These are phyloP conservation scores for Eurois occulta DNA, from an alignment of 2,888 invertebrate species.

Conservation along the genomic window DNA sequence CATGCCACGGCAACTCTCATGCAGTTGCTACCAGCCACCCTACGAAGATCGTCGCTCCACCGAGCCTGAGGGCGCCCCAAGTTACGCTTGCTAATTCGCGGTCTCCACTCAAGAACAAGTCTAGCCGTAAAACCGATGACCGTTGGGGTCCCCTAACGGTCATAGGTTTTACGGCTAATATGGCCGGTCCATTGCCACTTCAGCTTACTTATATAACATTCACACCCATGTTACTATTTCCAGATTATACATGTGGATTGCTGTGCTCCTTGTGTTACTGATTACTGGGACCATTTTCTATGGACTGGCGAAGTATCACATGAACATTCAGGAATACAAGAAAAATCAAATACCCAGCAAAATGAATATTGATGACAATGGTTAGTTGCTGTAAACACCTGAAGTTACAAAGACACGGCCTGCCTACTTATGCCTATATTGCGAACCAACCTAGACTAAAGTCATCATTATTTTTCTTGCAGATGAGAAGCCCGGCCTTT, in stretches of 20 bases:
- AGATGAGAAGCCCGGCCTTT: slow-evolving; percentile 89
- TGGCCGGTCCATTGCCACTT: no score
- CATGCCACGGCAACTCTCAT: no score
- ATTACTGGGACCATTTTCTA: slow-evolving; percentile 92
- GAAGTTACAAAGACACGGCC: not conserved
- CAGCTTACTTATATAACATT: no score
- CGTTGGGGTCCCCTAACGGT: no score
- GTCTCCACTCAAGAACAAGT: no score
- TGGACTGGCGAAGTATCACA: slow-evolving; percentile 91
- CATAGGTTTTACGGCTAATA: no score
- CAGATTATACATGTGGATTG: slow-evolving; percentile 94
- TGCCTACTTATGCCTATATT: not conserved
- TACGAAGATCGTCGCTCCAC: no score
- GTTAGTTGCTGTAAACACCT: slow-evolving; percentile 49
- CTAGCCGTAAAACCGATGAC: no score
- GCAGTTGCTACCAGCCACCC: no score
- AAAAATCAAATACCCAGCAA: slow-evolving; percentile 59
- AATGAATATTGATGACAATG: slow-evolving; percentile 45
- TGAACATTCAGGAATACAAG: slow-evolving; percentile 80
- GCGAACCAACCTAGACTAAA: slow-evolving; percentile 15
- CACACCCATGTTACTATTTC: slow-evolving; percentile 37
- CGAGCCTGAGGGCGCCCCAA: no score
- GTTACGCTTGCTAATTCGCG: no score
- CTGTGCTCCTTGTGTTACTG: slow-evolving; percentile 92
- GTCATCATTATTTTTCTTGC: slow-evolving; percentile 69